Evolutionary conservation across 2,797 vertebrate species (phyloP), one percentile per base, ranked within the genome.

Genomic region (Siniperca obscura): DNA sequence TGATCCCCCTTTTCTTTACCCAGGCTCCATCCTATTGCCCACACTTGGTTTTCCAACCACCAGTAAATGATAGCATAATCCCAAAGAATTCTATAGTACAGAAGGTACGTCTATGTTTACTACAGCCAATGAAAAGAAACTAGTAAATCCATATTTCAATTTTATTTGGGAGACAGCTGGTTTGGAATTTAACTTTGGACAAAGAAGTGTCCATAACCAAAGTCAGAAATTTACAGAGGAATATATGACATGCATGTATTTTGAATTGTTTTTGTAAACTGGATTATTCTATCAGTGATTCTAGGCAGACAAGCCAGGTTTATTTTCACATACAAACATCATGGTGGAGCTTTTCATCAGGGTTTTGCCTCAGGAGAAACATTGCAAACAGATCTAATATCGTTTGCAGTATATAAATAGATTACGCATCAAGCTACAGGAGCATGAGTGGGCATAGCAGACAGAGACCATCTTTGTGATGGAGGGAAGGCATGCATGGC

Each of bases 401-500:
- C 71, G 83, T 81, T 87, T 82, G 56, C 70, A 50, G 70, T 55
- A 38, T 59, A 85, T 82, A 69, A 89, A 83, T 75, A 56, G 78
- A 89, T 90, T 81, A 77, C 52, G 76, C 71, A 83, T 87, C 25
- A 57, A 81, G 74, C 84, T 67, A 34, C 34, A 21, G 74, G 66
- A 87, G 86, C 86, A 72, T 25, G 74, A 74, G 68, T 76, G 81
- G 79, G 82, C 65, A 74, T 5, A 36, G 82, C 69, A 64, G 59
- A 78, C 75, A 38, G 67, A 53, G 38, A 57, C 60, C 46, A 12
- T 81, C 76, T 80, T 17, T 14, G 83, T 74, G 87, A 90, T 78
- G 86, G 82, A 80, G 40, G 73, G 60, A 86, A 55, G 84, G 38
- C 84, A 88, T 46, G 88, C 90, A 88, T 70, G 90, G 85, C 85